Evolutionary conservation across 2,888 invertebrate genomes (phyloP), one percentile per base, ranked within the genome.

Genomic region (Lomographa bimaculata): DNA sequence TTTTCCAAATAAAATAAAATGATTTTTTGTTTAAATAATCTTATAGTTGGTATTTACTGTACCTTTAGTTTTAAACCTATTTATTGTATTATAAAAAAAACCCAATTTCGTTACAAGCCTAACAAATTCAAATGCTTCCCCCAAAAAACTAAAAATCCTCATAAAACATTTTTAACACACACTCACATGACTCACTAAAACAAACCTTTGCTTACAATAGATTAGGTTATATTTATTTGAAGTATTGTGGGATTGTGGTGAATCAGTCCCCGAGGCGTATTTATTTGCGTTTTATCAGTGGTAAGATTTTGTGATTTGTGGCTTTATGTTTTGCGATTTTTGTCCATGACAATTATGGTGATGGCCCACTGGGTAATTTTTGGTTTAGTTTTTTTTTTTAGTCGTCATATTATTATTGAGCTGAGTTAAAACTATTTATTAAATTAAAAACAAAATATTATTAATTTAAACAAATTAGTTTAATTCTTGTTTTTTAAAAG

Each of bases 201-300:
- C 70, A 70, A 79, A 73, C 67, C 58, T 63, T 67, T 58, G 64
- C 64, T 71, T 54, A 52, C 58, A 48, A 37, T 47, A 40, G 42
- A 57, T 71, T 75, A 68, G 67, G 69, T 68, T 65, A 75, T 77
- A 72, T 79, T 78, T 78, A 71, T 80, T 77, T 79, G 79, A 75
- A 65, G 71, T 71, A 72, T 72, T 74, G 80, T 60, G 72, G 29
- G 19, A 21, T 30, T 9, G 76, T 66, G 79, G 76, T 66, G 79
- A 77, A 76, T 78, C 76, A 69, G 66, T 76, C 84, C 82, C 83
- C 61, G 57, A 66, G 77, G 78, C 71, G 69, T 71, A 71, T 83
- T 83, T 84, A 80, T 85, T 81, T 80, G 78, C 67, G 68, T 71
- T 72, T 78, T 76, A 55, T 69, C 70, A 66, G 50, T 71, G 64